phyloP scores from a whole-genome alignment of 2,113 vertebrate species.

The Cyrtonyx montezumae region DNA sequence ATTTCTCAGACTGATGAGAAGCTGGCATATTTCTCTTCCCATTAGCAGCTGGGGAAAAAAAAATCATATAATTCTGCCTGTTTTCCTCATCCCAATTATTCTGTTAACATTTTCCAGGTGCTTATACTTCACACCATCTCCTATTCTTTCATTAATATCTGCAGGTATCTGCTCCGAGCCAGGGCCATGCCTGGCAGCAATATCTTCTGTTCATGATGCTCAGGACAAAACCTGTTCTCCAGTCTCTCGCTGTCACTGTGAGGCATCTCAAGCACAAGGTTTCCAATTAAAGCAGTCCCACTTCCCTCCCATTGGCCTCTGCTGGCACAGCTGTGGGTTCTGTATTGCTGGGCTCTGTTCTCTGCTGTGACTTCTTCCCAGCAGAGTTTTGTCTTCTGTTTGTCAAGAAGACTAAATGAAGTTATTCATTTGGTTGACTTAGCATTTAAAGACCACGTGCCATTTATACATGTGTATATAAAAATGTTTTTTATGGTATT shows the following conservation, averaged over 20 bases:
- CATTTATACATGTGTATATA: constrained; percentile 62
- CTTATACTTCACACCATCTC: background rate
- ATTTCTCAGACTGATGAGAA: background rate
- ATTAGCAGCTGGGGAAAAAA: background rate
- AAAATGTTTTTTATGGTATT: constrained; percentile 54
- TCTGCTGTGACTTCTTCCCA: constrained; percentile 1
- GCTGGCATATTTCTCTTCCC: background rate
- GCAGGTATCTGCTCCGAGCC: background rate
- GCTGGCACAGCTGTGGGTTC: background rate
- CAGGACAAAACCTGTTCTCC: constrained; percentile 55
- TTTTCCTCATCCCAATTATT: background rate
- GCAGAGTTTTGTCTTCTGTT: constrained; percentile 25
- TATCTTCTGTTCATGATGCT: constrained; percentile 65
- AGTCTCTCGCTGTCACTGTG: constrained; percentile 35
- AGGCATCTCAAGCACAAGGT: constrained; percentile 67
- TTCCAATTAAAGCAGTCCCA: constrained; percentile 45
- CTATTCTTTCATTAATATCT: background rate
- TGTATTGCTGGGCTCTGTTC: background rate
- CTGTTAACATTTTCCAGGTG: constrained; percentile 10
- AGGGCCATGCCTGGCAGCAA: constrained; percentile 46
- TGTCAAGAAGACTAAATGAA: constrained; percentile 43
- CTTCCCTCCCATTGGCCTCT: background rate
- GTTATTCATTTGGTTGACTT: constrained; percentile 31
- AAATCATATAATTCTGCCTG: background rate
- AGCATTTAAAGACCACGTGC: constrained; percentile 70